Conservation (phyloP, 2,888 invertebrate species). For the Sphaerophoria taeniata region DNA sequence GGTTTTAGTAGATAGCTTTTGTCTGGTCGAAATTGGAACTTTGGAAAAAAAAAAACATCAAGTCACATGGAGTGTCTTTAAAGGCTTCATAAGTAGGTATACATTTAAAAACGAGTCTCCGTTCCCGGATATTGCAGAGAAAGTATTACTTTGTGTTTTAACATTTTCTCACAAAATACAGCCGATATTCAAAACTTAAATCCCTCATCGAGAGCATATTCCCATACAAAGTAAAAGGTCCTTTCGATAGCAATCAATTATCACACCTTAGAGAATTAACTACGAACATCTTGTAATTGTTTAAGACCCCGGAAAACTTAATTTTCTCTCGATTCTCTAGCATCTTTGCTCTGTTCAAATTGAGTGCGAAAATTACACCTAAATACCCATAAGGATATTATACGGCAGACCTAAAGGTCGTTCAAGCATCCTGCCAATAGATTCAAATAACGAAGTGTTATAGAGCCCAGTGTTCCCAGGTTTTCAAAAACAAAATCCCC, state of each 20-base stretch:
- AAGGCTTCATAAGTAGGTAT: too few species aligned
- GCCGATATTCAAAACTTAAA: too few species aligned
- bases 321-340: slow-evolving; percentile 45
- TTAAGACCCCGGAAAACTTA: slow-evolving; percentile 68
- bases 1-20: neutral
- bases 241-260: slow-evolving; percentile 68
- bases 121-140: too few species aligned
- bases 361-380: slow-evolving; percentile 68
- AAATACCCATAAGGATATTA: slow-evolving; percentile 68
- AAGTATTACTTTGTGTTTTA: too few species aligned
- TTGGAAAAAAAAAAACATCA: too few species aligned
- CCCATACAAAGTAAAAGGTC: slow-evolving; percentile 11
- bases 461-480: too few species aligned
- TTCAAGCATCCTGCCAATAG: slow-evolving; percentile 70
- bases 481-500: too few species aligned
- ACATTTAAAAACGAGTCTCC: too few species aligned
- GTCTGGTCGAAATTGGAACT: neutral
- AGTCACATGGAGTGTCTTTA: too few species aligned
- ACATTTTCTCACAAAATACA: too few species aligned
- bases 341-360: slow-evolving; percentile 35
- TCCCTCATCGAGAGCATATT: too few species aligned
- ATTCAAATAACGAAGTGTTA: slow-evolving; percentile 69
- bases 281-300: slow-evolving; percentile 68
- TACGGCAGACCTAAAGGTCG: slow-evolving; percentile 57
- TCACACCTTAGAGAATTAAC: slow-evolving; percentile 67